Conservation (phyloP, 2,888 invertebrate genomes). For the Dolomedes plantarius region DNA sequence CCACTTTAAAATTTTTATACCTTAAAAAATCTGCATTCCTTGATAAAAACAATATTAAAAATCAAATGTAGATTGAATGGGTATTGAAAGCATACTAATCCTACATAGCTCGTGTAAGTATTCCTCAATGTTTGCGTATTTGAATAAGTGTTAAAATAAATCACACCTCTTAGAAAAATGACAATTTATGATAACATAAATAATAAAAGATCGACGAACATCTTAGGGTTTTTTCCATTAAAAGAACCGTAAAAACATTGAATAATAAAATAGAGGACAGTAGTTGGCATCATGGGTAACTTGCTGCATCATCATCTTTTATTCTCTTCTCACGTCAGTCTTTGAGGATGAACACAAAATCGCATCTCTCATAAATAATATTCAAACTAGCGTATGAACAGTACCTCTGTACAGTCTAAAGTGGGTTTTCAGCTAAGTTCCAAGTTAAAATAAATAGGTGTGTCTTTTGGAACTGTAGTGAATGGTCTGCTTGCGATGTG, state of each 20-base stretch:
- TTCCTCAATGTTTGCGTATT: too few relatives aligned
- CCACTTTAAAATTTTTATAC: too few relatives aligned
- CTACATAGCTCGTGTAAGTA: too few relatives aligned
- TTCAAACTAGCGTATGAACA: constrained; percentile 1
- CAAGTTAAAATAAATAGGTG: constrained; percentile 52
- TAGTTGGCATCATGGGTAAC: constrained; percentile 56
- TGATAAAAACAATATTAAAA: too few relatives aligned
- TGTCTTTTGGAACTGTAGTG: constrained; percentile 22
- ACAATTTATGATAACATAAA: constrained; percentile 58
- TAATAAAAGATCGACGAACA: constrained; percentile 58
- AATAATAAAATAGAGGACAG: constrained; percentile 65
- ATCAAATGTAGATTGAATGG: too few relatives aligned
- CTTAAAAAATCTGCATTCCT: too few relatives aligned
- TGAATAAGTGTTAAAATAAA: neutral
- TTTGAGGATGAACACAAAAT: constrained; percentile 7
- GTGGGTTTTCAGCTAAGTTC: constrained; percentile 17
- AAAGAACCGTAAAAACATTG: constrained; percentile 59
- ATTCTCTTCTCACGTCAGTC: neutral
- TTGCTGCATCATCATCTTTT: neutral
- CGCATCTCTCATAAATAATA: constrained; percentile 20
- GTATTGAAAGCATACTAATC: too few relatives aligned
- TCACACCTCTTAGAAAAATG: constrained; percentile 42
- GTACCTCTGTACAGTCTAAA: constrained; percentile 30
- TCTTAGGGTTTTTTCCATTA: constrained; percentile 31
- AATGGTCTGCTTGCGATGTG: neutral